A percentile compares a stretch with the other conserved stretches of the same genome.
These are phyloP conservation scores for Epinotia ramella DNA, from an alignment of 2,888 invertebrate genomes.

Conservation along the genomic window DNA sequence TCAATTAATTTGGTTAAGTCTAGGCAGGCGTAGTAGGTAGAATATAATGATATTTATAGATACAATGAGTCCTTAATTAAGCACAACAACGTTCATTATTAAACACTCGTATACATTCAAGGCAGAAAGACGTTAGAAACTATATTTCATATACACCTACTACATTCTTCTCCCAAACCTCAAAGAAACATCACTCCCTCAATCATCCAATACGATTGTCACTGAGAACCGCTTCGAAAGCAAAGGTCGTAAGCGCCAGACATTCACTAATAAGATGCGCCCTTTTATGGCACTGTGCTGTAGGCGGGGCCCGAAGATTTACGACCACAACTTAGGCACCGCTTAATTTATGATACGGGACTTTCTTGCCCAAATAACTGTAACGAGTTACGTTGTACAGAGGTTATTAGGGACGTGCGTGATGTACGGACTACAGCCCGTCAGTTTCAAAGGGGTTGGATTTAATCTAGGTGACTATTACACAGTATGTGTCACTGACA, in stretches of 20 bases:
- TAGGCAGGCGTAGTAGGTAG: too few relatives aligned
- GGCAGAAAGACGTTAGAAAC: neutral
- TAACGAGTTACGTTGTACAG: constrained; percentile 36
- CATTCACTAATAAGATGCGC: neutral
- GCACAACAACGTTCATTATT: neutral
- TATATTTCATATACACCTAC: neutral
- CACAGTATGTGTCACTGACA: too few relatives aligned
- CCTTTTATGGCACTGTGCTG: constrained; percentile 1
- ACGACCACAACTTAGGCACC: constrained; percentile 42
- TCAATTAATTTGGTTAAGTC: too few relatives aligned
- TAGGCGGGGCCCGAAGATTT: constrained; percentile 39
- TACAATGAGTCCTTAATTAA: neutral
- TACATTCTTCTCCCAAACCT: neutral
- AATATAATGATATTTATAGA: neutral
- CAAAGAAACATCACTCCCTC: constrained; percentile 1
- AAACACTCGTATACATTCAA: neutral
- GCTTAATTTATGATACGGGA: constrained; percentile 46
- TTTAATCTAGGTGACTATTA: neutral
- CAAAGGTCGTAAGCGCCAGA: neutral
- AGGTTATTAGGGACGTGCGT: constrained; percentile 34
- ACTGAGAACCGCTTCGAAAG: neutral
- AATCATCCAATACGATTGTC: constrained; percentile 35
- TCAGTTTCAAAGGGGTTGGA: constrained; percentile 20
- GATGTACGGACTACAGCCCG: constrained; percentile 23
- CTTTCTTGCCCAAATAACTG: constrained; percentile 43